Conservation (phyloP, 2,888 invertebrate species). For the Conops quadrifasciatus region DNA sequence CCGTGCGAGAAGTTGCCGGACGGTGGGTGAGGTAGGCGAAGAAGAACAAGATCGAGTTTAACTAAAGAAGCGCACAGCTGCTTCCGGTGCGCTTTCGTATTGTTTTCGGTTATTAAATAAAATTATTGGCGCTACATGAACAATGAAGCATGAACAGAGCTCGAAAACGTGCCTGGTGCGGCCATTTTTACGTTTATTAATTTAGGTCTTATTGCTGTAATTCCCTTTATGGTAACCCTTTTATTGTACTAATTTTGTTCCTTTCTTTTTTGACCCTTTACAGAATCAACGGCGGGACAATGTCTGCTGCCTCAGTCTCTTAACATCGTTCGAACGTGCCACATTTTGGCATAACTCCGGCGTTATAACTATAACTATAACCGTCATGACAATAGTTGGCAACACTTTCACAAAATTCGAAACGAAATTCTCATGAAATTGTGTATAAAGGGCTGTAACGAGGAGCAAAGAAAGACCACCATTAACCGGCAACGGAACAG, state of each 20-base stretch:
- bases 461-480: constrained; percentile 43
- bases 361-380: constrained; percentile 22
- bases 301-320: constrained; percentile 33
- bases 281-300: constrained; percentile 33
- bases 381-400: constrained; percentile 14
- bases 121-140: too few species aligned
- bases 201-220: too few species aligned
- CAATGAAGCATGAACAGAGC: too few species aligned
- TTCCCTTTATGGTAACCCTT: too few species aligned
- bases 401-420: constrained; percentile 23
- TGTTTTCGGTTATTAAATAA: too few species aligned
- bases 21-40: too few species aligned
- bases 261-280: constrained; percentile 22
- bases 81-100: too few species aligned
- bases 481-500: constrained; percentile 39
- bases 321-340: constrained; percentile 36
- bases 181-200: too few species aligned
- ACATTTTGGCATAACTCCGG: constrained; percentile 38
- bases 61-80: too few species aligned
- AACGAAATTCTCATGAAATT: background rate
- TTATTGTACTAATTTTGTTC: background rate
- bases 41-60: too few species aligned
- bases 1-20: too few species aligned
- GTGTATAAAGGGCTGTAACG: background rate
- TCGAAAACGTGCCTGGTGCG: too few species aligned